phyloP scores from a whole-genome alignment of 1,140 invertebrate species.

The Platyscapa corneri region DNA sequence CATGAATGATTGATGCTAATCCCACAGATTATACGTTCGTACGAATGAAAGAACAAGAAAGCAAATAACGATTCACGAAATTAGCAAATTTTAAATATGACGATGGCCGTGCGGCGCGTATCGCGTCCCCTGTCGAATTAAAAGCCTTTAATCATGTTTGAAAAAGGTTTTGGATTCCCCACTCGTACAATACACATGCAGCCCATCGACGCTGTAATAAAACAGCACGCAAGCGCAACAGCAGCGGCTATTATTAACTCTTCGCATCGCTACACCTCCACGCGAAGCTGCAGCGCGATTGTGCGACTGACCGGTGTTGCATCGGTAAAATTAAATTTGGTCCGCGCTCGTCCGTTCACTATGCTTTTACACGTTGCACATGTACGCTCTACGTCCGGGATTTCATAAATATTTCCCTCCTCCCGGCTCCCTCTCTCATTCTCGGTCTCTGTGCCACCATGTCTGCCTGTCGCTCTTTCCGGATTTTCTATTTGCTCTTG shows the following conservation, averaged over 20 bases:
- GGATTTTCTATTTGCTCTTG: slow-evolving; percentile 31
- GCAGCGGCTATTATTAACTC: slow-evolving; percentile 27
- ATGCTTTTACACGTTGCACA: not conserved
- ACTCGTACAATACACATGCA: not conserved
- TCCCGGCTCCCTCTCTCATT: slow-evolving; percentile 11
- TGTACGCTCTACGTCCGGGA: not conserved
- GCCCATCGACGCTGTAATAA: slow-evolving; percentile 3
- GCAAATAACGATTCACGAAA: not conserved
- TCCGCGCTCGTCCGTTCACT: not conserved
- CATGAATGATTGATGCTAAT: not conserved
- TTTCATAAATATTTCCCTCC: slow-evolving; percentile 21
- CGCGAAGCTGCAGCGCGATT: not conserved
- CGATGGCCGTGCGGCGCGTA: no score
- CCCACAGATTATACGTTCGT: not conserved
- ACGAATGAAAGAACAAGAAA: not conserved
- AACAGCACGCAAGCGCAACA: slow-evolving; percentile 8
- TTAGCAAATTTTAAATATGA: slow-evolving; percentile 31
- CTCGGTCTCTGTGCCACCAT: not conserved
- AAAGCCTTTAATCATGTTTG: slow-evolving; percentile 39
- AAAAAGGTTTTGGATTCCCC: slow-evolving; percentile 13
- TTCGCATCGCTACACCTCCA: slow-evolving; percentile 5
- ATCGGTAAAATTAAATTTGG: slow-evolving; percentile 30
- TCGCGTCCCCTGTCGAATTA: slow-evolving; percentile 18
- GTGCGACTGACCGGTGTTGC: not conserved
- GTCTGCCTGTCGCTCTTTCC: not conserved